These are phyloP conservation scores for Theretra japonica DNA, from an alignment of 2,888 invertebrate genomes.

Conservation along the genomic window DNA sequence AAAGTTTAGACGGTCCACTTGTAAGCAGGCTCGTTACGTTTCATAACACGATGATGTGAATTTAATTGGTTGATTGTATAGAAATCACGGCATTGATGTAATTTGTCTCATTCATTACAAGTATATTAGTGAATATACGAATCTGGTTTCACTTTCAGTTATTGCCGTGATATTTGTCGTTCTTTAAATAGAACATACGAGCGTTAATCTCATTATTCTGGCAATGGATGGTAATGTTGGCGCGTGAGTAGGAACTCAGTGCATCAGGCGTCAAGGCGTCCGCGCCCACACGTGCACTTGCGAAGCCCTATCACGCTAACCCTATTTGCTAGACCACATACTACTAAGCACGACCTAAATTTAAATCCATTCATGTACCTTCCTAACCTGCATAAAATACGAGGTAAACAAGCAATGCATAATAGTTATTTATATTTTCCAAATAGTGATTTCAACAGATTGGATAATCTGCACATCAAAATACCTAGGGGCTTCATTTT, in stretches of 20 bases:
- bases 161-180: not conserved
- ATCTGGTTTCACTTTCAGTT: conserved; percentile 20
- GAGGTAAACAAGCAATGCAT: not conserved
- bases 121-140: not conserved
- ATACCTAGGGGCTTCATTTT: no score
- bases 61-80: conserved; percentile 61
- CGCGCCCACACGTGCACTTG: conserved; percentile 57
- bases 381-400: not conserved
- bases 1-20: conserved; percentile 56
- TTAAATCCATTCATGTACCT: conserved; percentile 53
- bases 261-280: conserved; percentile 55
- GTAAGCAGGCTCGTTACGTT: conserved; percentile 51
- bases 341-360: conserved; percentile 55
- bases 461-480: no score
- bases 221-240: conserved; percentile 46
- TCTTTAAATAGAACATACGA: not conserved
- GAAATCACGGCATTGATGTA: conserved; percentile 44
- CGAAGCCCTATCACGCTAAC: conserved; percentile 75
- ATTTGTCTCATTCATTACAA: conserved; percentile 33
- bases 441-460: not conserved
- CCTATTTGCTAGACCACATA: conserved; percentile 70
- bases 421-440: not conserved
- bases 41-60: conserved; percentile 54
- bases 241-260: conserved; percentile 60
- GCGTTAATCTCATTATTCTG: conserved; percentile 42